Conservation (phyloP, 2,797 vertebrate species). For the Capromys pilorides region DNA sequence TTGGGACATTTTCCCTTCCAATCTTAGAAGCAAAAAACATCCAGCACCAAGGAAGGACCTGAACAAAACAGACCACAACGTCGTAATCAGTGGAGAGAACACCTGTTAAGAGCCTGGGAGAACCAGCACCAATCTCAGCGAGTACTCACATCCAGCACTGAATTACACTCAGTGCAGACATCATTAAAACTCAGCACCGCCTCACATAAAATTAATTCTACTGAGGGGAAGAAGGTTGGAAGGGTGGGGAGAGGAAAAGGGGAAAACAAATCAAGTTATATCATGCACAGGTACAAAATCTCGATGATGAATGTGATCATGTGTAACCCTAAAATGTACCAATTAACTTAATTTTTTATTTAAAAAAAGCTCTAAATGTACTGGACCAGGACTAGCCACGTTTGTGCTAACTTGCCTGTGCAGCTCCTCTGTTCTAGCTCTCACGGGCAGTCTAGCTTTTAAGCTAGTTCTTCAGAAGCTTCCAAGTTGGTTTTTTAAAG, state of each 20-base stretch:
- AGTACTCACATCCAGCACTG: conserved; percentile 36
- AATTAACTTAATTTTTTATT: background rate
- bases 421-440: background rate
- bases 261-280: background rate
- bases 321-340: background rate
- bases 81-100: conserved; percentile 55
- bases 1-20: background rate
- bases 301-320: background rate
- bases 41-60: background rate
- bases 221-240: background rate
- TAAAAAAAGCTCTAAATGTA: background rate
- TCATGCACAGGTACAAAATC: background rate
- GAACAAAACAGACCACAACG: background rate
- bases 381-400: conserved; percentile 55
- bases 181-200: background rate
- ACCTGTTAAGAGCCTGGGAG: conserved; percentile 56
- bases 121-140: conserved; percentile 48
- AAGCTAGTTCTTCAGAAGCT: conserved; percentile 55
- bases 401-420: conserved; percentile 18
- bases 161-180: conserved; percentile 5
- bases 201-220: background rate
- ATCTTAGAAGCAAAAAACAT: background rate
- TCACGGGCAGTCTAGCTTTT: conserved; percentile 42
- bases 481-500: conserved; percentile 25
- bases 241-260: background rate